phyloP scores from a whole-genome alignment of 1,140 invertebrate genomes.

The Pachypeltis micranthus region DNA sequence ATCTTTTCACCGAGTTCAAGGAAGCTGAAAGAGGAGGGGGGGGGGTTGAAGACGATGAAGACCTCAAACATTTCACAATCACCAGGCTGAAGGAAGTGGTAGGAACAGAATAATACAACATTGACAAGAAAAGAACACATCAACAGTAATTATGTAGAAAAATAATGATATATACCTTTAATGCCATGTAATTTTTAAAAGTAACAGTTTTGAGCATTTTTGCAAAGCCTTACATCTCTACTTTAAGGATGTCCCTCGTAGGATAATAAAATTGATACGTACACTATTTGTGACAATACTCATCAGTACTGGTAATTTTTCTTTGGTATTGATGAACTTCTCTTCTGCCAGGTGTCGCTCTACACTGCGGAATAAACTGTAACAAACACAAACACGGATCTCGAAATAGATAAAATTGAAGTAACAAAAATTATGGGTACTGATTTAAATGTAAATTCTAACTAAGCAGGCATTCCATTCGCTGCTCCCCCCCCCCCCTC shows the following conservation, averaged over 20 bases:
- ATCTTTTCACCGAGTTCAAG: too few species aligned
- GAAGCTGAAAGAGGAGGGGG: too few species aligned
- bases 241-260: neutral
- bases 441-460: neutral
- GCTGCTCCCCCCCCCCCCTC: neutral
- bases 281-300: slow-evolving; percentile 57
- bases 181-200: slow-evolving; percentile 5
- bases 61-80: too few species aligned
- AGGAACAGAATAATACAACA: neutral
- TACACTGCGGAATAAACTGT: slow-evolving; percentile 61
- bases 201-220: neutral
- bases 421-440: neutral
- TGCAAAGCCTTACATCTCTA: neutral
- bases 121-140: neutral
- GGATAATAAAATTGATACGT: slow-evolving; percentile 26
- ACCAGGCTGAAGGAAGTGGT: neutral
- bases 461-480: neutral
- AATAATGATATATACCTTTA: neutral
- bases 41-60: too few species aligned
- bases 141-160: neutral
- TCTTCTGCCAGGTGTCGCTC: slow-evolving; percentile 48
- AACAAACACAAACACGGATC: slow-evolving; percentile 29
- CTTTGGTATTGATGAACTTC: slow-evolving; percentile 56
- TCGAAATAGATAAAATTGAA: neutral
- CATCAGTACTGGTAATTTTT: slow-evolving; percentile 55